These are phyloP conservation scores for Actinemys pallida DNA, from an alignment of 2,113 vertebrate species.

Conservation along the genomic window DNA sequence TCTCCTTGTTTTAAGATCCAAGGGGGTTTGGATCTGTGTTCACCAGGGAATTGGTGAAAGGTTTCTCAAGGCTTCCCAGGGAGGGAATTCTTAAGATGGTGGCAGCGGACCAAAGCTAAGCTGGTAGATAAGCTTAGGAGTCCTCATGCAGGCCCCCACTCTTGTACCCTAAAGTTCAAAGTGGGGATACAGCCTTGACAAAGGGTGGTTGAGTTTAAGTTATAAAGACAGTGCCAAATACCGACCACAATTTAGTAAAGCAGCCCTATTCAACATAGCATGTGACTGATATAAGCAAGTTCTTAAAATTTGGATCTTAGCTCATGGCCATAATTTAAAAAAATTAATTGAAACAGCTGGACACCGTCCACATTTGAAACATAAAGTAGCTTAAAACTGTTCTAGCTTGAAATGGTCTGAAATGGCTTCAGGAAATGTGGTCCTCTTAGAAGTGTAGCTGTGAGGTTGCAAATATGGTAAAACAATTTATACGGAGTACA, in stretches of 20 bases:
- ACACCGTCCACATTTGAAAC: not conserved
- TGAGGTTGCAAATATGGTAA: not conserved
- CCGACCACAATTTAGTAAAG: not conserved
- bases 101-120: no score
- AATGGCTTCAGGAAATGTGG: not conserved
- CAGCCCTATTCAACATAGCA: not conserved
- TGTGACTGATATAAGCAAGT: not conserved
- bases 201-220: no score
- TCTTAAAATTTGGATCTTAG: not conserved
- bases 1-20: no score
- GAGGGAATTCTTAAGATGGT: no score
- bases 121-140: no score
- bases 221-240: not conserved
- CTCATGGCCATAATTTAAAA: not conserved
- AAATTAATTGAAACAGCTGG: not conserved
- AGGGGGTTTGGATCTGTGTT: no score
- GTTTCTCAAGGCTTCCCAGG: no score
- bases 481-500: not conserved
- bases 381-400: not conserved
- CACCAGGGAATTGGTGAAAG: no score
- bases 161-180: no score
- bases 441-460: not conserved
- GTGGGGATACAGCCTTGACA: no score
- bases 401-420: not conserved
- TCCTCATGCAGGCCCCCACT: no score